phyloP scores from a whole-genome alignment of 2,113 vertebrate species.

The Ictalurus furcatus region DNA sequence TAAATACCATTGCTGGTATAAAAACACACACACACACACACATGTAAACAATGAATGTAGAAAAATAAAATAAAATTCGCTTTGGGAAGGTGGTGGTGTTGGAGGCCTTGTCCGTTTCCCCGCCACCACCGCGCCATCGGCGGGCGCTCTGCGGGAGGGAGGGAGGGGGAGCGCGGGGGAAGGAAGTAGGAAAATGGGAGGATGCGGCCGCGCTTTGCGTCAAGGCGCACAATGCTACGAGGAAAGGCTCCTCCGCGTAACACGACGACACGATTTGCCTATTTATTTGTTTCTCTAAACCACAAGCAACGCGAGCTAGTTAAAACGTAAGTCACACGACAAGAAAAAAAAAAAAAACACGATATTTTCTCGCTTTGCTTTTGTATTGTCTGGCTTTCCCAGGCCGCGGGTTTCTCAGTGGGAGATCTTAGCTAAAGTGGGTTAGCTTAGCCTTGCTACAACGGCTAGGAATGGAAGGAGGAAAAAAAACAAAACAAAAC shows the following conservation, averaged over 20 bases:
- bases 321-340: background rate
- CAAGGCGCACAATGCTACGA: background rate
- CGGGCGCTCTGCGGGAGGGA: slow-evolving; percentile 24
- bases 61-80: background rate
- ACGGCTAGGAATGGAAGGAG: too few relatives aligned
- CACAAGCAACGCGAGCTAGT: too few relatives aligned
- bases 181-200: slow-evolving; percentile 37
- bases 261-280: background rate
- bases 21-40: background rate
- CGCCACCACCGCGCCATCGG: slow-evolving; percentile 2
- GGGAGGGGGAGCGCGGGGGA: slow-evolving; percentile 27
- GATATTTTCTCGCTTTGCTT: slow-evolving; percentile 50
- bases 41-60: background rate
- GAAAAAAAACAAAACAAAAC: too few relatives aligned
- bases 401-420: slow-evolving; percentile 64
- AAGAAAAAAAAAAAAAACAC: too few relatives aligned
- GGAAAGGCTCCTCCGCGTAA: background rate
- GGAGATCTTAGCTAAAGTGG: slow-evolving; percentile 14
- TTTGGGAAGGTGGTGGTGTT: background rate
- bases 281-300: background rate
- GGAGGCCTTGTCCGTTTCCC: background rate
- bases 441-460: slow-evolving; percentile 12
- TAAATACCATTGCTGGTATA: too few relatives aligned
- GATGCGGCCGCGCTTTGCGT: slow-evolving; percentile 33
- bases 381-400: slow-evolving; percentile 63